Base-by-base conservation (phyloP, 2,888 invertebrate genomes). In the Bruchidius siliquastri region DNA sequence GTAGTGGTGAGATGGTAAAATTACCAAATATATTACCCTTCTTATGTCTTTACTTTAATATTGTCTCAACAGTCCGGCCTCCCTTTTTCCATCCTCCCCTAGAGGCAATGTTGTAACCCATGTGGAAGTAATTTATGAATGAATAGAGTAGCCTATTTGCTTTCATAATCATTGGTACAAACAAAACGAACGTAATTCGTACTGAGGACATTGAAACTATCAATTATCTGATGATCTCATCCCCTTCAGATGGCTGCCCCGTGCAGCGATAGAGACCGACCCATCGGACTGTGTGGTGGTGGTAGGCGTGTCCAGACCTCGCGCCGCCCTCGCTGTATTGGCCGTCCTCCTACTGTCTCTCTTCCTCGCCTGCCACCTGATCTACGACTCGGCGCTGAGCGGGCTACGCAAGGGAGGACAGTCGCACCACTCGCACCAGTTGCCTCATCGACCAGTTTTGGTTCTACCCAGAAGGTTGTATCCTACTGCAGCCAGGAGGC, bases 351-450 rank as follows among this genome's bases (percentile, higher is more conserved):
- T 94, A 80, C 89, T 94, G 78, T 94, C 94, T 67, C 90, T 95
- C 80, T 94, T 94, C 87, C 91, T 95, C 84, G 94, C 94, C 80
- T 94, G 94, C 88, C 94, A 94, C 85, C 92, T 94, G 82, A 90
- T 94, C 75, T 94, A 94, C 88, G 94, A 95, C 88, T 94, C 94
- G 85, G 94, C 94, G 73, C 90, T 94, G 72, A 94, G 93, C 87
- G 94, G 93, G 83, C 90, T 94, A 81, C 93, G 94, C 87, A 87
- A 87, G 20, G 85, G 85, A 72, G 76, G 75, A 26, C 86, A 86
- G 69, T 22, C 22, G 67, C 67, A 67, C 21, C 79, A 81, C 87
- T 67, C 72, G n/a, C 71, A 77, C 70, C 21, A 68, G 21, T 21
- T 21, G 20, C 68, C 21, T 68, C 68, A 68, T 13, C 21, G 68